Evolutionary conservation across 2,888 invertebrate species (phyloP).

Genomic region (Tanytarsus gracilentus): DNA sequence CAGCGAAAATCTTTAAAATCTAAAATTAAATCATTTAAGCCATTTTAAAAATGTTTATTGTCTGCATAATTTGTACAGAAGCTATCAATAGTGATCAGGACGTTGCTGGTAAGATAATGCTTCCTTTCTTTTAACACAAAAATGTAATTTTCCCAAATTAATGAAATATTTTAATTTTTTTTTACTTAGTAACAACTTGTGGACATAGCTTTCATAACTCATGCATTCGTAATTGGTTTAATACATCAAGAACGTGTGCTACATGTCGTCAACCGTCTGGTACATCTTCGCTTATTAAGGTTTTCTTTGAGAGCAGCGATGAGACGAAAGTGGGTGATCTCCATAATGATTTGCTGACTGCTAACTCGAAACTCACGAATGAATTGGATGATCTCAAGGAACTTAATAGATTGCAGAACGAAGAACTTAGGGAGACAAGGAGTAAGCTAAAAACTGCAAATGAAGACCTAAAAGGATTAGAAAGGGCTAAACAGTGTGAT

Average conservation of each 20-base stretch:
- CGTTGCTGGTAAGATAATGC: too few species aligned
- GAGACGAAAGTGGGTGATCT: not conserved
- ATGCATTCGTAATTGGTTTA: not conserved
- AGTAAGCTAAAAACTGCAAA: not conserved
- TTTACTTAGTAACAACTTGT: not conserved
- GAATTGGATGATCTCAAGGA: not conserved
- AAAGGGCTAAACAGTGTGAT: not conserved
- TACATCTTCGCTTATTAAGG: not conserved
- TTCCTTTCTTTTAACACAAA: too few species aligned
- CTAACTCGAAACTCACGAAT: not conserved
- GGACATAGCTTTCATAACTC: slow-evolving; percentile 5
- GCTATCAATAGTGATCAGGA: too few species aligned
- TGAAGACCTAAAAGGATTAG: not conserved
- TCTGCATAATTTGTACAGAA: too few species aligned
- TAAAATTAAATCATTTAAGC: too few species aligned
- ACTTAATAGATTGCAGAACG: not conserved
- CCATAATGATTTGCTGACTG: slow-evolving; percentile 1
- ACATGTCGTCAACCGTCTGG: not conserved
- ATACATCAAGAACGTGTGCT: slow-evolving; percentile 4
- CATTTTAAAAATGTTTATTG: too few species aligned
- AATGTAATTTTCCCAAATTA: too few species aligned
- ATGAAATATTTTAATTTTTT: too few species aligned
- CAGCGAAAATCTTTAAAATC: too few species aligned
- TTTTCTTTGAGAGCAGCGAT: slow-evolving; percentile 13
- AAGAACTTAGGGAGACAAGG: not conserved